Percentiles rank a stretch among this genome's conserved stretches.
Evolutionary conservation across 2,888 invertebrate species (phyloP).

Genomic region (Leptinotarsa peninsularis): DNA sequence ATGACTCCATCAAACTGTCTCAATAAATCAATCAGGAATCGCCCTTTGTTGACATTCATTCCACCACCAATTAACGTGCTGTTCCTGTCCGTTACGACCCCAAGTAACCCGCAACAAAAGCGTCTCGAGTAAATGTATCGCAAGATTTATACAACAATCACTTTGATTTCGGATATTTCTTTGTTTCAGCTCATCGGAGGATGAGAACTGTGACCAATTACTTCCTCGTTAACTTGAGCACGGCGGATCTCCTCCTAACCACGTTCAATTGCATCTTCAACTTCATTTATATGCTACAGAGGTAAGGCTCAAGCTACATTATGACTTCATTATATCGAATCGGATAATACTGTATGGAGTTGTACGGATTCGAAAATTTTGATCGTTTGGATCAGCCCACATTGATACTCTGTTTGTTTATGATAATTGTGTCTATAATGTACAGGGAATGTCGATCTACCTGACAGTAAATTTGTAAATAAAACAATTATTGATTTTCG

Average conservation of each 20-base stretch:
- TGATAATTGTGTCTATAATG: too few species aligned
- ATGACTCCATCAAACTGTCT: too few species aligned
- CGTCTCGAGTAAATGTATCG: background rate
- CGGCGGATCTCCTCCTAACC: slow-evolving; percentile 89
- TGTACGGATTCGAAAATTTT: too few species aligned
- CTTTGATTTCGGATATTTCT: slow-evolving; percentile 27
- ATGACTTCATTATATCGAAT: too few species aligned
- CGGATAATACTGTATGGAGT: too few species aligned
- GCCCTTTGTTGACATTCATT: too few species aligned
- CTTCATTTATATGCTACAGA: slow-evolving; percentile 89
- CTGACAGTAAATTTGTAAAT: too few species aligned
- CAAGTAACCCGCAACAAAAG: background rate
- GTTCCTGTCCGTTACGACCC: background rate
- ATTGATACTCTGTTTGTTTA: too few species aligned
- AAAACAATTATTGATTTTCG: too few species aligned
- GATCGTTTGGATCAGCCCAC: too few species aligned
- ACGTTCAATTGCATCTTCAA: slow-evolving; percentile 91
- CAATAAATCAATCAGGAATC: too few species aligned
- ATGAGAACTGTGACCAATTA: slow-evolving; percentile 94
- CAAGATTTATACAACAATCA: background rate
- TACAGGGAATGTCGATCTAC: too few species aligned
- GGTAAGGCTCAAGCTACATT: slow-evolving; percentile 64
- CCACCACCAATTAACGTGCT: background rate
- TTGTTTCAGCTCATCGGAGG: slow-evolving; percentile 77
- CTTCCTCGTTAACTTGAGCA: slow-evolving; percentile 89